Conservation (phyloP, 2,113 vertebrate genomes). For the Engystomops pustulosus region DNA sequence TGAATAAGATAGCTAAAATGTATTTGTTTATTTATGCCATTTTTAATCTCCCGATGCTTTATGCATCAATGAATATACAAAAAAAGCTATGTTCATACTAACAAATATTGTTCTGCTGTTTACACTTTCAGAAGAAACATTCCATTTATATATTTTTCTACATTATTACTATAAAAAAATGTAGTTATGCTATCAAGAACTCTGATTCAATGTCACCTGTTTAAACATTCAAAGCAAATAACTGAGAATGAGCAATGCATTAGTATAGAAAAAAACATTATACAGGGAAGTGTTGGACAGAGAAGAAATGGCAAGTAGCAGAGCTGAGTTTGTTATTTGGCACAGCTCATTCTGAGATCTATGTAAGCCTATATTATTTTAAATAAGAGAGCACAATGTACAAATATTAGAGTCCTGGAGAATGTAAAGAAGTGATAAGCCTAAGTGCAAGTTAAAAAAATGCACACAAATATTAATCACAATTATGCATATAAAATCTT, state of each 20-base stretch:
- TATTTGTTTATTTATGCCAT: constrained; percentile 63
- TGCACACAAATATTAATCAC: not conserved
- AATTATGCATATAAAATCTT: not conserved
- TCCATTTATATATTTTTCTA: constrained; percentile 30
- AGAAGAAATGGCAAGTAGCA: not conserved
- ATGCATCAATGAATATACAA: constrained; percentile 73
- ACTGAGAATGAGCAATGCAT: not conserved
- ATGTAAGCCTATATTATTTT: not conserved
- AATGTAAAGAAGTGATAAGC: not conserved
- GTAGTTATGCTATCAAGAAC: constrained; percentile 32
- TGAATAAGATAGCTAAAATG: constrained; percentile 57
- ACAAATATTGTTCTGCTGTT: constrained; percentile 47
- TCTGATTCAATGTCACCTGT: constrained; percentile 27
- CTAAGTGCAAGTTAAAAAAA: not conserved
- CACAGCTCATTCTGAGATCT: not conserved
- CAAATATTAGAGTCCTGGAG: not conserved
- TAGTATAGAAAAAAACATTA: not conserved
- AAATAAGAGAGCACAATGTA: not conserved
- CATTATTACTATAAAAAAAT: constrained; percentile 20
- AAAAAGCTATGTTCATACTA: constrained; percentile 41
- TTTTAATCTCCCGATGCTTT: constrained; percentile 73
- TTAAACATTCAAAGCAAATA: constrained; percentile 11
- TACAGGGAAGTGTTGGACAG: not conserved
- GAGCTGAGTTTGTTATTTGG: not conserved
- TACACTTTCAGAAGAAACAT: constrained; percentile 43